A percentile compares a stretch with the other conserved stretches of the same genome.
These are phyloP conservation scores for Plebejus argus DNA, from an alignment of 2,888 invertebrate genomes.

Conservation along the genomic window DNA sequence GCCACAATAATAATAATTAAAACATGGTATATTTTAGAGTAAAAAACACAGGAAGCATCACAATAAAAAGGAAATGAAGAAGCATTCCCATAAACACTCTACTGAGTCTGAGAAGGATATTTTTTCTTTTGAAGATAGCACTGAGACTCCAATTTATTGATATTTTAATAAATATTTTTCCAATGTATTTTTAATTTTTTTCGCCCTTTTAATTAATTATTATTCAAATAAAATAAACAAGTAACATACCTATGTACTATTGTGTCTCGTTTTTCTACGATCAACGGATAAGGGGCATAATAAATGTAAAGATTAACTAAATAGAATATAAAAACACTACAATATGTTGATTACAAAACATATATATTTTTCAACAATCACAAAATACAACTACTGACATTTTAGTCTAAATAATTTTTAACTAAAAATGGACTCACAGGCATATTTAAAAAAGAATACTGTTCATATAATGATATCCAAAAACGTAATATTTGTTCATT, in stretches of 20 bases:
- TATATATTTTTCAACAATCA: background rate
- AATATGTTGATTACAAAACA: background rate
- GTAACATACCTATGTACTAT: background rate
- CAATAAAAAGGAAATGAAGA: slow-evolving; percentile 54
- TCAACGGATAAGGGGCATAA: too few species aligned
- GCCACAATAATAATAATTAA: background rate
- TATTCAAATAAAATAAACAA: too few species aligned
- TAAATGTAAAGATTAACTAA: background rate
- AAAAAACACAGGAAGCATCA: slow-evolving; percentile 56
- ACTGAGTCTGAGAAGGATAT: slow-evolving; percentile 56
- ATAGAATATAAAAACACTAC: background rate
- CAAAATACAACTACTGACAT: background rate
- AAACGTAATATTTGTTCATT: background rate
- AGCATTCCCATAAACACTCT: slow-evolving; percentile 50
- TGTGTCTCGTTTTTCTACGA: too few species aligned
- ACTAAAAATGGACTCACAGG: background rate
- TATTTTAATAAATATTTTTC: background rate
- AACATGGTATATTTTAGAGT: slow-evolving; percentile 35
- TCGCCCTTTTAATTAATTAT: background rate
- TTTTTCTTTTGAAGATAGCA: slow-evolving; percentile 61
- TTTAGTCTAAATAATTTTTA: background rate
- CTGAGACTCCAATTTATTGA: slow-evolving; percentile 40
- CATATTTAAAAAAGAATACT: background rate
- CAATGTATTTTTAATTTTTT: background rate
- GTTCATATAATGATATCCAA: background rate